Conservation (phyloP, 2,888 invertebrate genomes). For the Pterobdella sp. region DNA sequence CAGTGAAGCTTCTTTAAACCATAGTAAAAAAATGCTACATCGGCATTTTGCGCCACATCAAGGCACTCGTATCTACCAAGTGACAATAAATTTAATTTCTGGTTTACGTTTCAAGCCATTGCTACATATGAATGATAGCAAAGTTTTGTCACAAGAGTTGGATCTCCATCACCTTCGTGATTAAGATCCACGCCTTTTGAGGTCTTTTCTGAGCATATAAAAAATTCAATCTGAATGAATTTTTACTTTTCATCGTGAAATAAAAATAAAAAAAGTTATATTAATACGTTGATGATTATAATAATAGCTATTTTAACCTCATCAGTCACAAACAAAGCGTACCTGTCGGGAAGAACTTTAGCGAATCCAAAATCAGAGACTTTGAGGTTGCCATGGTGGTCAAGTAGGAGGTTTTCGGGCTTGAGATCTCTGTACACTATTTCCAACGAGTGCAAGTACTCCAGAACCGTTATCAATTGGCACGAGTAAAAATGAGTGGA, state of each 20-base stretch:
- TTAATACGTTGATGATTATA: neutral
- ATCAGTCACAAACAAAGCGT: neutral
- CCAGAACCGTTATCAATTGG: constrained; percentile 85
- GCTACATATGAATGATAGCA: too few relatives aligned
- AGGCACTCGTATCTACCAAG: too few relatives aligned
- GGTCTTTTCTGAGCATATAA: neutral
- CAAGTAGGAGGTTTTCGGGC: constrained; percentile 78
- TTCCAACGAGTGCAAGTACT: constrained; percentile 76
- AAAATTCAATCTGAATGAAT: neutral
- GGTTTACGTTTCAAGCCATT: too few relatives aligned
- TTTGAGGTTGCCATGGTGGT: constrained; percentile 85
- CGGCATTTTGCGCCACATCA: too few relatives aligned
- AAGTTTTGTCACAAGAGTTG: too few relatives aligned
- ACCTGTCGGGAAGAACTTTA: constrained; percentile 80
- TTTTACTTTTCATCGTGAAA: neutral
- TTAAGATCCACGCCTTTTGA: too few relatives aligned
- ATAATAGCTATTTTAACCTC: neutral
- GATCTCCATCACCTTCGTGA: too few relatives aligned
- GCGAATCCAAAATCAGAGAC: constrained; percentile 97
- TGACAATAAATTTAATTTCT: too few relatives aligned
- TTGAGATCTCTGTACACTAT: constrained; percentile 52
- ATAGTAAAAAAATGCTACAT: too few relatives aligned
- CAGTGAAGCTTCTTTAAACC: too few relatives aligned
- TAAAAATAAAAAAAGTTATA: neutral
- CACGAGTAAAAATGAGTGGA: constrained; percentile 84